A percentile compares a stretch with the other conserved stretches of the same genome.
Conservation (phyloP, 2,888 invertebrate genomes). For the Timema cristinae region DNA sequence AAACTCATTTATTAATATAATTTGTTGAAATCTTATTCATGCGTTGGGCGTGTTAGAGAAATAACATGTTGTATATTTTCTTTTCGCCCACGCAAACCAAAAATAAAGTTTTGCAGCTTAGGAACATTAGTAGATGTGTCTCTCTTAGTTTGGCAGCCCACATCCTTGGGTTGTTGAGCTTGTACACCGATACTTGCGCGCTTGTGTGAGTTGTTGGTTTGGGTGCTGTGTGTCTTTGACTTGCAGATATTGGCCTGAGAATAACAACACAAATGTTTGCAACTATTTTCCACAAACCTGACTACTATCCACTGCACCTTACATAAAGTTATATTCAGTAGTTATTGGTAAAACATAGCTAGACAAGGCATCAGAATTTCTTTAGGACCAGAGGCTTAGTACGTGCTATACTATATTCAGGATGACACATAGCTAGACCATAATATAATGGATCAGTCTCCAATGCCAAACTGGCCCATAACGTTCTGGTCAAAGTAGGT, state of each 20-base stretch:
- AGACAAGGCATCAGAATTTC: too few relatives aligned
- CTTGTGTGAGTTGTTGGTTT: conserved; percentile 63
- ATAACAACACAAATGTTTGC: too few relatives aligned
- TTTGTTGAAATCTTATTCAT: not conserved
- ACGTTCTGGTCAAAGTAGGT: too few relatives aligned
- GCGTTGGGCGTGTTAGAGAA: conserved; percentile 27
- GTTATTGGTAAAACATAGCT: too few relatives aligned
- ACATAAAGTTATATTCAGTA: too few relatives aligned
- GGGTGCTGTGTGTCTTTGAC: conserved; percentile 63
- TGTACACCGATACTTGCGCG: conserved; percentile 60
- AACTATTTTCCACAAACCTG: too few relatives aligned
- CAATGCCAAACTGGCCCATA: too few relatives aligned
- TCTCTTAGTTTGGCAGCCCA: conserved; percentile 45
- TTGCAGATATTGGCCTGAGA: conserved; percentile 57
- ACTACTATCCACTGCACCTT: too few relatives aligned
- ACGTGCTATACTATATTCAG: too few relatives aligned
- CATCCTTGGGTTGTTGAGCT: conserved; percentile 52
- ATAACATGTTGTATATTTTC: conserved; percentile 55
- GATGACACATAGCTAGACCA: too few relatives aligned
- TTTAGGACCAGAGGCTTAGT: too few relatives aligned
- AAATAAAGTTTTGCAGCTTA: conserved; percentile 48
- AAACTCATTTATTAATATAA: not conserved
- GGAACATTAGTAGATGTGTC: conserved; percentile 47
- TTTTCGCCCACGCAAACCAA: conserved; percentile 54
- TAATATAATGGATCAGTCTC: too few relatives aligned